phyloP scores from a whole-genome alignment of 1,140 invertebrate species.

The Acromyrmex echinatior region DNA sequence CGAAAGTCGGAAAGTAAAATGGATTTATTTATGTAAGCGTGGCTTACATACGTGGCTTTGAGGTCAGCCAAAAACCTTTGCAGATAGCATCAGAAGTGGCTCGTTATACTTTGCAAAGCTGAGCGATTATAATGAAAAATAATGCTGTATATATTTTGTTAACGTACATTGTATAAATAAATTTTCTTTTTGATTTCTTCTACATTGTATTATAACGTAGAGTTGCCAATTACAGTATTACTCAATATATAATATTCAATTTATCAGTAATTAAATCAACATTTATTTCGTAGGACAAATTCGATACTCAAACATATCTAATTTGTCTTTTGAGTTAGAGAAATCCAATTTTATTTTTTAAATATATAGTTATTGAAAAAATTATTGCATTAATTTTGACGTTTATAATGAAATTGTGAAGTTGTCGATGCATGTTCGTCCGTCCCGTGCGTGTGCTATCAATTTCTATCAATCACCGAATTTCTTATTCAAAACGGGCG shows the following conservation, averaged over 20 bases:
- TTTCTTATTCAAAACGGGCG: constrained; percentile 3
- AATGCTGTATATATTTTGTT: too few species aligned
- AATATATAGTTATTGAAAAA: neutral
- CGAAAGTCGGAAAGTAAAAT: too few species aligned
- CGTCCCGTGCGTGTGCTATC: neutral
- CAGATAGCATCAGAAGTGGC: too few species aligned
- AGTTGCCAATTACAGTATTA: neutral
- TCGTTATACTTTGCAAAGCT: too few species aligned
- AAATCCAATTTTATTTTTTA: neutral
- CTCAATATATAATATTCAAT: neutral
- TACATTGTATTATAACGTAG: neutral
- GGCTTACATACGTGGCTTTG: too few species aligned
- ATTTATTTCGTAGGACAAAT: neutral
- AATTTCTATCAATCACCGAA: constrained; percentile 40
- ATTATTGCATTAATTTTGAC: constrained; percentile 5
- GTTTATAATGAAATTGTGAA: too few species aligned
- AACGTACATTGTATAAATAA: too few species aligned
- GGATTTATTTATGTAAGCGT: too few species aligned
- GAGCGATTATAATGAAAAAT: too few species aligned
- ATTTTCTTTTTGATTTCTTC: too few species aligned
- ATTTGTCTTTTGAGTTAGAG: neutral
- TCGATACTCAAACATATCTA: neutral
- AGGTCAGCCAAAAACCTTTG: too few species aligned
- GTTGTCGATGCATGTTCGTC: neutral
- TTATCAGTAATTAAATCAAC: too few species aligned